Evolutionary conservation across 2,888 invertebrate species (phyloP).

Genomic region (Notodonta dromedarius): DNA sequence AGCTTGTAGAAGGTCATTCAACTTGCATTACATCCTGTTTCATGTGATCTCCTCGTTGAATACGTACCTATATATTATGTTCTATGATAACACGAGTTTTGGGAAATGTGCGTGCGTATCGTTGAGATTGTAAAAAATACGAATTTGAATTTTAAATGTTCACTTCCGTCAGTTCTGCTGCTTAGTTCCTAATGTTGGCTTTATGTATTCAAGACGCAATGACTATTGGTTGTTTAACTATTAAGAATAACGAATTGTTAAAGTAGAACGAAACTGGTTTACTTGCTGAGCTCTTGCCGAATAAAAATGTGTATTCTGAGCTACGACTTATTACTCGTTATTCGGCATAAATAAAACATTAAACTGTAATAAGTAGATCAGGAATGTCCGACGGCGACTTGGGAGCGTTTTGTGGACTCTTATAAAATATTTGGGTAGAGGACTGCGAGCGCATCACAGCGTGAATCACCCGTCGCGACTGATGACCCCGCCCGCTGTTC

Average conservation of each 20-base stretch:
- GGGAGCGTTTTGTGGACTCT: conserved; percentile 11
- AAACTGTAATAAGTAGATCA: not conserved
- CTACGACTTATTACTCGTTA: conserved; percentile 21
- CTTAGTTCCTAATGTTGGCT: conserved; percentile 18
- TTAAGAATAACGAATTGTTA: conserved; percentile 19
- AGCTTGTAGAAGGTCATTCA: conserved; percentile 67
- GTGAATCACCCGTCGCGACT: conserved; percentile 63
- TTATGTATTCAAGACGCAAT: conserved; percentile 18
- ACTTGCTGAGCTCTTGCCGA: conserved; percentile 15
- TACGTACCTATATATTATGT: conserved; percentile 2
- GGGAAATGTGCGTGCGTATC: too few species aligned
- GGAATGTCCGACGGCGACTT: not conserved
- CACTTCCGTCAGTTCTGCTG: conserved; percentile 9
- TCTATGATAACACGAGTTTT: not conserved
- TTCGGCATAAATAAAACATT: conserved; percentile 6
- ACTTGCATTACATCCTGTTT: conserved; percentile 64
- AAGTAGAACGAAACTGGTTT: conserved; percentile 25
- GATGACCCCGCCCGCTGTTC: conserved; percentile 68
- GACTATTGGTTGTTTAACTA: conserved; percentile 25
- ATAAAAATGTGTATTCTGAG: conserved; percentile 16
- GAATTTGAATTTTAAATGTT: conserved; percentile 2
- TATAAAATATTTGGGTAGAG: conserved; percentile 31
- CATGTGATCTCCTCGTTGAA: conserved; percentile 36
- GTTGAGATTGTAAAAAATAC: not conserved
- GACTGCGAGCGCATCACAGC: conserved; percentile 40